phyloP scores from a whole-genome alignment of 2,113 vertebrate species.

The Vidua chalybeata region DNA sequence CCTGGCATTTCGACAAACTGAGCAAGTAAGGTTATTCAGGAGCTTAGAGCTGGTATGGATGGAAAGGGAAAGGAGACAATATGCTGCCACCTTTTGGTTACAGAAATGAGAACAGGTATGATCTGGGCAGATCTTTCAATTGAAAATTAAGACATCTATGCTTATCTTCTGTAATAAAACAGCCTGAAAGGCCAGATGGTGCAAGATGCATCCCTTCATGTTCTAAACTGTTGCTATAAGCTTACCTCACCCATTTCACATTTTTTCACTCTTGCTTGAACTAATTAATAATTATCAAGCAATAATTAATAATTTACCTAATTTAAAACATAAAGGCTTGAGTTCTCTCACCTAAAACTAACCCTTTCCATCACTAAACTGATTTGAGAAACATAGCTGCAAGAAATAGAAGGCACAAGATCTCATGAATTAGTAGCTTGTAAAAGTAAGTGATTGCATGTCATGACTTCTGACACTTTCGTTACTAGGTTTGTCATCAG shows the following conservation, averaged over 20 bases:
- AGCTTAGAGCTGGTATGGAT: neutral
- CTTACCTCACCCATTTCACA: neutral
- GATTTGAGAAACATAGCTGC: neutral
- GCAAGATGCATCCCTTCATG: neutral
- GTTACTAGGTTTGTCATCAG: neutral
- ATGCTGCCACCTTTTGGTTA: constrained; percentile 68
- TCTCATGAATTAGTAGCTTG: neutral
- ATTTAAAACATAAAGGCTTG: neutral
- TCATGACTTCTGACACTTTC: neutral
- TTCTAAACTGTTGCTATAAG: neutral
- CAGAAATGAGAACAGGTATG: constrained; percentile 13
- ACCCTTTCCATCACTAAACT: neutral
- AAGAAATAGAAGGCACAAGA: neutral
- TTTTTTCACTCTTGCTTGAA: neutral
- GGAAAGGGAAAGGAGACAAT: constrained; percentile 35
- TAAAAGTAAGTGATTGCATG: neutral
- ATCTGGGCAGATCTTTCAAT: neutral
- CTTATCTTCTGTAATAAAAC: neutral
- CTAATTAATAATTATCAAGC: neutral
- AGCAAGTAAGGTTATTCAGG: constrained; percentile 30
- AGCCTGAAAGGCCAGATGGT: neutral
- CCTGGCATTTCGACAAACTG: neutral
- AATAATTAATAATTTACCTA: neutral
- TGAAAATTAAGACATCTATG: neutral
- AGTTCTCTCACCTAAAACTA: neutral